These are phyloP conservation scores for Liolophura sinensis DNA, from an alignment of 1,140 invertebrate species.

Conservation along the genomic window DNA sequence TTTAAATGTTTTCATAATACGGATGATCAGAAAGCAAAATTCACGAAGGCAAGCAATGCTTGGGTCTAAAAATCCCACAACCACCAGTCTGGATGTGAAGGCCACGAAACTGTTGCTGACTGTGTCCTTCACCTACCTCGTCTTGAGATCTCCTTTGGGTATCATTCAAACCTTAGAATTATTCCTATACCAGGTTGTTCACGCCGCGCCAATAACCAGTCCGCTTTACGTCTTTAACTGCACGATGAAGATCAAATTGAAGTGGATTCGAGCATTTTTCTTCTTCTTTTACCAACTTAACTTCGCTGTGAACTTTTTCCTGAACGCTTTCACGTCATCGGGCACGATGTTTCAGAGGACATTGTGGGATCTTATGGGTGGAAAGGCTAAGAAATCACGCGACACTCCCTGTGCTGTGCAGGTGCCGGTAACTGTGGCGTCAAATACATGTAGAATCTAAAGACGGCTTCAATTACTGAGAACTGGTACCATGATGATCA, in stretches of 20 bases:
- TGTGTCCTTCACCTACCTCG: conserved; percentile 30
- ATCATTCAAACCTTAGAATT: conserved; percentile 36
- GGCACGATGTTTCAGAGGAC: conserved; percentile 25
- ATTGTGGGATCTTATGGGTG: conserved; percentile 22
- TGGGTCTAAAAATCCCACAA: conserved; percentile 21
- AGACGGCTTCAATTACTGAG: too few relatives aligned
- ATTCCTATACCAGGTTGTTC: conserved; percentile 28
- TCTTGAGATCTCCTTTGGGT: conserved; percentile 35
- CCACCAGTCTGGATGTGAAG: conserved; percentile 20
- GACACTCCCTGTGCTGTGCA: too few relatives aligned
- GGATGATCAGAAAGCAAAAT: conserved; percentile 21
- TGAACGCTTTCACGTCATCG: conserved; percentile 38
- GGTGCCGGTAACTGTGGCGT: too few relatives aligned
- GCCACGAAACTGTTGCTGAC: conserved; percentile 29
- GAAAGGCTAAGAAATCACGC: conserved; percentile 15
- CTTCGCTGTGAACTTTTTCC: conserved; percentile 40
- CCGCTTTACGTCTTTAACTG: conserved; percentile 24
- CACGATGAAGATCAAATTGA: conserved; percentile 30
- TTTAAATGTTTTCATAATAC: conserved; percentile 31
- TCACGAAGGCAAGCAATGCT: conserved; percentile 13
- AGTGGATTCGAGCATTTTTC: conserved; percentile 39
- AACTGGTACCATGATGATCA: too few relatives aligned
- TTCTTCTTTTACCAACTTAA: conserved; percentile 46
- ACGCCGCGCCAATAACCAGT: conserved; percentile 15
- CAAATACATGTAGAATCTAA: too few relatives aligned